Conservation (phyloP, 2,113 vertebrate genomes). For the Axis porcinus region DNA sequence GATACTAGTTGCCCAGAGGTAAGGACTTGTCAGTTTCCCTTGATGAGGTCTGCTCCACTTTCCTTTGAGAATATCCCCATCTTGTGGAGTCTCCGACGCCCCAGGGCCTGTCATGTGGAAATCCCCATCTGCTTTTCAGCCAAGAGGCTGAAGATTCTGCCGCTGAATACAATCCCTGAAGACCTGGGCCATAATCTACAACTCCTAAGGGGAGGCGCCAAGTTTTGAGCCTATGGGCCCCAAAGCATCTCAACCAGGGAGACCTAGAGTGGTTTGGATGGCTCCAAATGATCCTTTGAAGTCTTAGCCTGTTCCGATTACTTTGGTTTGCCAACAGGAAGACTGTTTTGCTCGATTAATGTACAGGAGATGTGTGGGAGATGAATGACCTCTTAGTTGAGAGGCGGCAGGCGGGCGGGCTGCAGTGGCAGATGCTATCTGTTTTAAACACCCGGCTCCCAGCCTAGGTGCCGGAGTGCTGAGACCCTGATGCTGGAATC, state of each 20-base stretch:
- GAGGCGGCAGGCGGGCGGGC: not conserved
- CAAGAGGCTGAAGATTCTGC: not conserved
- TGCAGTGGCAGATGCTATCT: not conserved
- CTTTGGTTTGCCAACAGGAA: not conserved
- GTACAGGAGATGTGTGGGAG: not conserved
- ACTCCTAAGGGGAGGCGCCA: not conserved
- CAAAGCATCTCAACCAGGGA: not conserved
- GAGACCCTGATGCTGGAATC: not conserved
- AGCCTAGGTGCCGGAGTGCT: not conserved
- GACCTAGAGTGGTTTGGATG: not conserved
- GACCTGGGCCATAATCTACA: not conserved
- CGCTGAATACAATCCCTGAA: not conserved
- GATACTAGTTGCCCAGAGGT: not conserved
- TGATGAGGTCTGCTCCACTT: not conserved
- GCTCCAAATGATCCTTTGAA: not conserved
- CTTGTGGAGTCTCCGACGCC: not conserved
- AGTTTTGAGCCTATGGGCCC: not conserved
- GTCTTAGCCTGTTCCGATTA: not conserved
- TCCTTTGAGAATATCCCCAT: constrained; percentile 49
- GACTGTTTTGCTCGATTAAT: not conserved
- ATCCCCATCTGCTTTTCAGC: not conserved
- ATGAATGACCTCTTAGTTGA: not conserved
- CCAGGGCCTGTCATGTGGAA: not conserved
- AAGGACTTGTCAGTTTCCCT: not conserved
- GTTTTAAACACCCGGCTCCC: not conserved